Percentiles rank a stretch among this genome's conserved stretches.
Evolutionary conservation across 1,140 invertebrate genomes (phyloP).

Genomic region (Parapsyche elsis): DNA sequence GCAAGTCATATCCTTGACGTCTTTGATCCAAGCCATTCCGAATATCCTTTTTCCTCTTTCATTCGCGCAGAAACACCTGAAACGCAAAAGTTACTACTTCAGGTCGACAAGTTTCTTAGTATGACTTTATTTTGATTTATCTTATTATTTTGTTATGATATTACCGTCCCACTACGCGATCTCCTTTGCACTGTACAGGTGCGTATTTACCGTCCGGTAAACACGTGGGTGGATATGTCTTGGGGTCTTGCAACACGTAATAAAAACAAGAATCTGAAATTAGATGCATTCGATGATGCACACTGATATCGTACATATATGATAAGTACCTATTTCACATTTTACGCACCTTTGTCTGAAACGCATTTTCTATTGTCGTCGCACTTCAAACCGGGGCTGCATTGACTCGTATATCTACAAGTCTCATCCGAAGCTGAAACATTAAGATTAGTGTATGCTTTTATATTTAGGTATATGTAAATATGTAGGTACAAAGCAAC

Average conservation of each 20-base stretch:
- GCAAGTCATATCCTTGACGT: conserved; percentile 68
- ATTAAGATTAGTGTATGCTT: not conserved
- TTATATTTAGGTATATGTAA: not conserved
- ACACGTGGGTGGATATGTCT: conserved; percentile 63
- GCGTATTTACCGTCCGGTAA: conserved; percentile 67
- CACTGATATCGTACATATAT: not conserved
- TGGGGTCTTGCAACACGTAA: not conserved
- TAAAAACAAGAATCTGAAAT: conserved; percentile 56
- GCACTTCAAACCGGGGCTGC: conserved; percentile 53
- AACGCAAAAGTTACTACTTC: conserved; percentile 54
- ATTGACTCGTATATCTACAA: conserved; percentile 14
- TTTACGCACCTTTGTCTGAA: conserved; percentile 47
- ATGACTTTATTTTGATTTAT: not conserved
- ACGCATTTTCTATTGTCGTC: conserved; percentile 40
- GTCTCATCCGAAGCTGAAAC: not conserved
- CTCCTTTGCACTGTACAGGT: conserved; percentile 71
- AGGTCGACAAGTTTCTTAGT: too few relatives aligned
- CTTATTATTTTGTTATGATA: not conserved
- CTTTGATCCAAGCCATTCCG: conserved; percentile 67
- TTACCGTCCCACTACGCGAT: conserved; percentile 67
- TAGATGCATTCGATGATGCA: not conserved
- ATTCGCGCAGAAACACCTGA: conserved; percentile 70
- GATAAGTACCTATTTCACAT: not conserved
- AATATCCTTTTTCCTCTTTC: conserved; percentile 67
- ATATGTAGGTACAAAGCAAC: too few relatives aligned